Conservation (phyloP, 1,140 invertebrate species). For the Diploscapter pachys region DNA sequence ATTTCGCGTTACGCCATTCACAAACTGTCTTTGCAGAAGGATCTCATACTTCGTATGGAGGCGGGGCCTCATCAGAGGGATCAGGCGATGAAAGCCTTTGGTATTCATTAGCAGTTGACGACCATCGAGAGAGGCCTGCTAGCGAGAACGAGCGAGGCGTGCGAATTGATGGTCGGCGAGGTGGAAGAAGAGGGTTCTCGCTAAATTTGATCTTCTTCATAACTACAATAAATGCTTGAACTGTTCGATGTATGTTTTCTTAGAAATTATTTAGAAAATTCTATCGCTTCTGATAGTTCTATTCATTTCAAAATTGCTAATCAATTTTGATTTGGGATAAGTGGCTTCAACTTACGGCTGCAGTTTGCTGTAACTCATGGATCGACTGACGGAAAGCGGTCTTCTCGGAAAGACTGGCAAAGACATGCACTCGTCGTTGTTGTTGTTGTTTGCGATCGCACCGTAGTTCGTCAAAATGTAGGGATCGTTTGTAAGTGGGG, state of each 20-base stretch:
- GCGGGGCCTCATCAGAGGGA: slow-evolving; percentile 49
- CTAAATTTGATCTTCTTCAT: neutral
- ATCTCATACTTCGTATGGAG: slow-evolving; percentile 50
- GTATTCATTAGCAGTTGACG: slow-evolving; percentile 8
- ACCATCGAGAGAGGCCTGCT: slow-evolving; percentile 32
- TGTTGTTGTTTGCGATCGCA: no score
- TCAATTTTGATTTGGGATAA: no score
- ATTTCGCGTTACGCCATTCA: neutral
- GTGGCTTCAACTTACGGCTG: no score
- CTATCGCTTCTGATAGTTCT: no score
- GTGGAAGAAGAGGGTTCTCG: neutral
- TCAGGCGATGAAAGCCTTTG: slow-evolving; percentile 8
- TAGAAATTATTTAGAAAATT: no score
- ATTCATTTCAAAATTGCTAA: no score
- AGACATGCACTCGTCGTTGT: no score
- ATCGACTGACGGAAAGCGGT: no score
- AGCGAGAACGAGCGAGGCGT: slow-evolving; percentile 47
- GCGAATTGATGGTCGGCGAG: neutral
- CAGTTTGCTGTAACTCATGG: no score
- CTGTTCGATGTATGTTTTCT: no score
- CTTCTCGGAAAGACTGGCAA: no score
- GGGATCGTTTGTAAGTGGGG: slow-evolving; percentile 8
- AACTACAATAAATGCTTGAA: slow-evolving; percentile 27
- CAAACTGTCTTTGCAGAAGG: neutral
- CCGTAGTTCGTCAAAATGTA: slow-evolving; percentile 25